A percentile compares a stretch with the other conserved stretches of the same genome.
phyloP scores from a whole-genome alignment of 2,113 vertebrate genomes.

The Neogobius melanostomus region DNA sequence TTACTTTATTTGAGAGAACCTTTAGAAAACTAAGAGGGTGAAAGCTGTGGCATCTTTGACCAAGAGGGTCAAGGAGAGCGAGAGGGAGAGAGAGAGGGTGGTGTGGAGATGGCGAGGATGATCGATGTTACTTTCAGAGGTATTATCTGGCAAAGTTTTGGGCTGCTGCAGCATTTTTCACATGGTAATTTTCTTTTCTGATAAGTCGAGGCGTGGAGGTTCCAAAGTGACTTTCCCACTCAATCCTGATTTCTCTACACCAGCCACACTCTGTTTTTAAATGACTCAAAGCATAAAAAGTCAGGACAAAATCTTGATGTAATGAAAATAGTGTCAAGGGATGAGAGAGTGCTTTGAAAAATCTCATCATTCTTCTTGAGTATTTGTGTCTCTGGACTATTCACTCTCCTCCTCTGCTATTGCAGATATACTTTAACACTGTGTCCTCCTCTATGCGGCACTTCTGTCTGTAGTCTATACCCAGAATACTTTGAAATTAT shows the following conservation, averaged over 20 bases:
- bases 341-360: slow-evolving; percentile 45
- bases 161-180: slow-evolving; percentile 31
- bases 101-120: slow-evolving; percentile 23
- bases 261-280: slow-evolving; percentile 33
- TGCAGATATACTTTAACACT: background rate
- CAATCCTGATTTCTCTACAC: slow-evolving; percentile 23
- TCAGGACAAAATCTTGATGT: slow-evolving; percentile 36
- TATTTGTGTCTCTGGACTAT: slow-evolving; percentile 4
- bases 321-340: slow-evolving; percentile 42
- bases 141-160: slow-evolving; percentile 52
- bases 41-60: no score
- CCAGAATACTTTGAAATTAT: background rate
- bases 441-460: slow-evolving; percentile 1
- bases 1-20: no score
- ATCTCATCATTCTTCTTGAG: slow-evolving; percentile 20
- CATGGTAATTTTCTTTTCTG: slow-evolving; percentile 48
- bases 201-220: slow-evolving; percentile 27
- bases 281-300: slow-evolving; percentile 37
- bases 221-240: slow-evolving; percentile 39
- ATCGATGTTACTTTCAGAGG: slow-evolving; percentile 44
- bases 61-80: background rate
- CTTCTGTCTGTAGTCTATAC: background rate
- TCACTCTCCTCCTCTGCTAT: slow-evolving; percentile 1
- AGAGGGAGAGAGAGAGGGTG: background rate
- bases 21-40: no score